Evolutionary conservation across 2,888 invertebrate species (phyloP).

Genomic region (Hydriomena furcata): DNA sequence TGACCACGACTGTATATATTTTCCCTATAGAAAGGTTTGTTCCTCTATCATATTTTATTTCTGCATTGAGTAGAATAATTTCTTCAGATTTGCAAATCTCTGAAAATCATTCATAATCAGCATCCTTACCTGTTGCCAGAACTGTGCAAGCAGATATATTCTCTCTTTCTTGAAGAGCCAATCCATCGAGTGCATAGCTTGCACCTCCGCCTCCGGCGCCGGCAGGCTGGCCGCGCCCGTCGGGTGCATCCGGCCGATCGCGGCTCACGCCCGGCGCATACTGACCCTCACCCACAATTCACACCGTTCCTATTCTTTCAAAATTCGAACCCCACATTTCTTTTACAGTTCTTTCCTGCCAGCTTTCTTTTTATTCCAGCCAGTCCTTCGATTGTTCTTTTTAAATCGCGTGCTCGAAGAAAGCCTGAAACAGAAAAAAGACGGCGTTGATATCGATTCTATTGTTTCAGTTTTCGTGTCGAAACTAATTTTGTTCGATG

Average conservation of each 20-base stretch:
- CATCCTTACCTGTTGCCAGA: constrained; percentile 96
- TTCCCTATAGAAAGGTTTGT: too few relatives aligned
- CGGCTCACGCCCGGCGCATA: constrained; percentile 68
- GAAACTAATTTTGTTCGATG: constrained; percentile 81
- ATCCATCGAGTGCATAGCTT: constrained; percentile 97
- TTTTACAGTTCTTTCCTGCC: constrained; percentile 24
- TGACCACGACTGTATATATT: too few relatives aligned
- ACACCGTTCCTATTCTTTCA: constrained; percentile 29
- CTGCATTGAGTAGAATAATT: too few relatives aligned
- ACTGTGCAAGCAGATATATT: constrained; percentile 96
- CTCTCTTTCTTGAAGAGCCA: constrained; percentile 98
- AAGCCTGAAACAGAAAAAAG: constrained; percentile 76
- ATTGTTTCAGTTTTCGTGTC: constrained; percentile 77
- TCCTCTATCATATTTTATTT: too few relatives aligned
- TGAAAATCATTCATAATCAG: constrained; percentile 11
- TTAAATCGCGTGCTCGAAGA: constrained; percentile 60
- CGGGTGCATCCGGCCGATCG: constrained; percentile 88
- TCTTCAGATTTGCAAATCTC: not conserved
- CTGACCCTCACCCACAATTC: constrained; percentile 46
- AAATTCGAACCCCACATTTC: constrained; percentile 50
- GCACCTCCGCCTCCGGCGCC: constrained; percentile 94
- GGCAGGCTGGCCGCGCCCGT: constrained; percentile 88
- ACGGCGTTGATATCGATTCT: constrained; percentile 71
- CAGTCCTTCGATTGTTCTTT: constrained; percentile 59
- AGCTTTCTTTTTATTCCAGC: constrained; percentile 35